Evolutionary conservation across 2,113 vertebrate genomes (phyloP).

Genomic region (Orientallactaga bullata): DNA sequence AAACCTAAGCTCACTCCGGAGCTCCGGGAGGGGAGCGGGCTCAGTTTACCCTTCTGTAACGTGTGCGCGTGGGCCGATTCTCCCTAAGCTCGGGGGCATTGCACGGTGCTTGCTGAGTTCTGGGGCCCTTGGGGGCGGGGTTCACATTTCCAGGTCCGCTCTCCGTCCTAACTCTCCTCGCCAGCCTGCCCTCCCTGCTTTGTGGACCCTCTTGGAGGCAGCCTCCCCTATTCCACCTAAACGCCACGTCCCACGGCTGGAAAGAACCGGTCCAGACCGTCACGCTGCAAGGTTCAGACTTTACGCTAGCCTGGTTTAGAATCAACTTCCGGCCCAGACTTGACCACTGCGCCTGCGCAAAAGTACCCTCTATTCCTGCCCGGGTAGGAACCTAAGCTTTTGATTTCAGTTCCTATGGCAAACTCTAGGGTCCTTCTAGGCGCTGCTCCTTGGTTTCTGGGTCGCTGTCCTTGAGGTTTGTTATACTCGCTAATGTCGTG

Average conservation of each 20-base stretch:
- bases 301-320: rapidly evolving
- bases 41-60: neutral
- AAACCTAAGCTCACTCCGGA: neutral
- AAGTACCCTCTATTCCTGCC: rapidly evolving
- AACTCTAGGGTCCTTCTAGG: neutral
- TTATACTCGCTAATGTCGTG: neutral
- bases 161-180: too few species aligned
- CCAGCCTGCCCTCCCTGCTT: neutral
- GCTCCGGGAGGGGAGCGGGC: neutral
- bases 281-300: rapidly evolving
- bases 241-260: rapidly evolving
- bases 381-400: neutral
- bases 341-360: neutral
- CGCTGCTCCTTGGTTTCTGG: neutral
- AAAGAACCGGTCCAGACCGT: rapidly evolving
- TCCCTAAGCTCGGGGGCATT: rapidly evolving
- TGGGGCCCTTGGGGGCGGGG: neutral
- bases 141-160: neutral
- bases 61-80: neutral
- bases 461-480: neutral
- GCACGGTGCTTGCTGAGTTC: too few species aligned
- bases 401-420: neutral
- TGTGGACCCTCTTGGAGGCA: rapidly evolving
- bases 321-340: rapidly evolving
- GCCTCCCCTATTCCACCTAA: neutral